Percentiles rank a stretch among this genome's conserved stretches.
Evolutionary conservation across 2,113 vertebrate genomes (phyloP).

Genomic region (Anser brachyrhynchus): DNA sequence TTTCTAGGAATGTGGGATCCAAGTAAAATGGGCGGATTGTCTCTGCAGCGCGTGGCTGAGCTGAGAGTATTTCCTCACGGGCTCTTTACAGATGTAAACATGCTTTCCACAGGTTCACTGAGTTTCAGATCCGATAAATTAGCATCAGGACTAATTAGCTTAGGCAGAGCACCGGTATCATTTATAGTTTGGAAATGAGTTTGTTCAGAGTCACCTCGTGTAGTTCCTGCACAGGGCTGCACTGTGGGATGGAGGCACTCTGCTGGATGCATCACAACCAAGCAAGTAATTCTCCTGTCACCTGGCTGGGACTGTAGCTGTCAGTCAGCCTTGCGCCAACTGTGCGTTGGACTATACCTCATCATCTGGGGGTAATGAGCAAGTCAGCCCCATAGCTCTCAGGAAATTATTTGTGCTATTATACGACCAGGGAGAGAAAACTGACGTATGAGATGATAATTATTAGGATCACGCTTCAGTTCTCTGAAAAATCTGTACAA

Average conservation of each 20-base stretch:
- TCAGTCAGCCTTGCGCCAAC: not conserved
- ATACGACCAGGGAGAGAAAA: slow-evolving; percentile 14
- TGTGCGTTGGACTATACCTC: not conserved
- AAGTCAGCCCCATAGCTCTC: not conserved
- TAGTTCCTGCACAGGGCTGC: not conserved
- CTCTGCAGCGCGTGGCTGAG: fast-evolving
- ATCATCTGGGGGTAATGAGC: not conserved
- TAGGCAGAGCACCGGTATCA: not conserved
- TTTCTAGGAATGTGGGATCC: slow-evolving; percentile 21
- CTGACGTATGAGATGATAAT: slow-evolving; percentile 22
- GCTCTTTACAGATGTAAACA: not conserved
- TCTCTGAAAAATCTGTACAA: slow-evolving; percentile 39
- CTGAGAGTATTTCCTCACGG: not conserved
- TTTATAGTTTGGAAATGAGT: not conserved
- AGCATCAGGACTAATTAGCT: not conserved
- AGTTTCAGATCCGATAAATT: not conserved
- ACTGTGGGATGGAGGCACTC: not conserved
- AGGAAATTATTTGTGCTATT: not conserved
- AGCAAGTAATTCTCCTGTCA: not conserved
- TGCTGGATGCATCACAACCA: not conserved
- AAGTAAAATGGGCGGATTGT: fast-evolving
- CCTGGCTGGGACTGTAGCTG: not conserved
- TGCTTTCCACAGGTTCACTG: not conserved
- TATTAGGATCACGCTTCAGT: slow-evolving; percentile 5
- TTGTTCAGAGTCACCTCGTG: not conserved